These are phyloP conservation scores for Pseudochromis fuscus DNA, from an alignment of 2,797 vertebrate genomes.

Conservation along the genomic window DNA sequence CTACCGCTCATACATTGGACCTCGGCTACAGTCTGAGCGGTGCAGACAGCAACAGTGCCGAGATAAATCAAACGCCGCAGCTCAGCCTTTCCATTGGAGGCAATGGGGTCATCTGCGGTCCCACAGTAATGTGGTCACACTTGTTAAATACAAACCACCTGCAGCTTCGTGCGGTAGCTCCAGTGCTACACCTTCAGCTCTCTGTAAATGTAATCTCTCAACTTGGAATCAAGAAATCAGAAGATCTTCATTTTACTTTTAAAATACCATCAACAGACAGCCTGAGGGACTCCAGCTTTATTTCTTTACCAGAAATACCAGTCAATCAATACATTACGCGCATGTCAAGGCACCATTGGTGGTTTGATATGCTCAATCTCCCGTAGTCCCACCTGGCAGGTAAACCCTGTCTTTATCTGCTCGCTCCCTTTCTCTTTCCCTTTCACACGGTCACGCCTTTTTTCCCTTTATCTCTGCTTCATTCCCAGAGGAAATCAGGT, in stretches of 20 bases:
- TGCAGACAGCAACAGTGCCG: too few species aligned
- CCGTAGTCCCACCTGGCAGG: constrained; percentile 68
- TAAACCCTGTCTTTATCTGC: constrained; percentile 71
- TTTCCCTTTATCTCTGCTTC: constrained; percentile 52
- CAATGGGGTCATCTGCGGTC: neutral
- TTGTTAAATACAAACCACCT: too few species aligned
- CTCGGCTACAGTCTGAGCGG: too few species aligned
- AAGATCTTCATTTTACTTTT: constrained; percentile 6
- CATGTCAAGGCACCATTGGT: constrained; percentile 25
- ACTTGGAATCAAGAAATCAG: constrained; percentile 7
- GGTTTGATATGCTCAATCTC: constrained; percentile 48
- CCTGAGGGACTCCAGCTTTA: neutral
- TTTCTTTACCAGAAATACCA: constrained; percentile 25
- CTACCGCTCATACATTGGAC: too few species aligned
- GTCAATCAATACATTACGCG: constrained; percentile 28
- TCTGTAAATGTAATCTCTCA: neutral
- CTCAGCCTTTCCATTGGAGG: neutral
- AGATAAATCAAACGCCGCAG: too few species aligned
- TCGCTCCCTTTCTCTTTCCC: constrained; percentile 10
- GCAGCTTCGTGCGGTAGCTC: constrained; percentile 4
- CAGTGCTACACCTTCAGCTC: neutral
- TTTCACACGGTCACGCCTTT: constrained; percentile 73
- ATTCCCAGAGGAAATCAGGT: constrained; percentile 69
- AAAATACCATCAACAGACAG: neutral
- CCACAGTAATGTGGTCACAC: too few species aligned